Percentiles rank a stretch among this genome's conserved stretches.
Evolutionary conservation across 2,888 invertebrate genomes (phyloP).

Genomic region (Agapetus fuscipes): DNA sequence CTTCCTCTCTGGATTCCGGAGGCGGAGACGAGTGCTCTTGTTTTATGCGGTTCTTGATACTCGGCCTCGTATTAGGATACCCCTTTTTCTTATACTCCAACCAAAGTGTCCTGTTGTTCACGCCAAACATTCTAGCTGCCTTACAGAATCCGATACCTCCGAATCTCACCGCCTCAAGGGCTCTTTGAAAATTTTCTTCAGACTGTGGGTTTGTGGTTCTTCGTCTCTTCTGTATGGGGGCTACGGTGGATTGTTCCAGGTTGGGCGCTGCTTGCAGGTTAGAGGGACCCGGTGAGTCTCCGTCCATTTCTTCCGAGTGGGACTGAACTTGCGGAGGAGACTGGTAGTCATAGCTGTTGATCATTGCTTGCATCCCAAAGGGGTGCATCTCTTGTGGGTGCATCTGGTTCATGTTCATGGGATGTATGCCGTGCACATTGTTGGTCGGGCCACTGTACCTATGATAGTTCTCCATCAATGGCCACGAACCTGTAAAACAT

Average conservation of each 20-base stretch:
- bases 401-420: conserved; percentile 41
- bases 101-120: conserved; percentile 79
- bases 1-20: conserved; percentile 39
- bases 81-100: conserved; percentile 77
- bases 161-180: conserved; percentile 70
- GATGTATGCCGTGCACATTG: conserved; percentile 34
- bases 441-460: conserved; percentile 58
- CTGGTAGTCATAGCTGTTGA: conserved; percentile 41
- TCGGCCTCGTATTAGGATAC: conserved; percentile 70
- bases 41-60: conserved; percentile 66
- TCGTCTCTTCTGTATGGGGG: conserved; percentile 52
- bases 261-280: conserved; percentile 27
- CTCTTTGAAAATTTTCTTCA: conserved; percentile 73
- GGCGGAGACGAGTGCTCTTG: conserved; percentile 54
- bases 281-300: conserved; percentile 31
- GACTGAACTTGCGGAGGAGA: conserved; percentile 23
- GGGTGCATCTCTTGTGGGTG: conserved; percentile 45
- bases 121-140: conserved; percentile 74
- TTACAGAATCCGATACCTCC: conserved; percentile 82
- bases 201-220: conserved; percentile 71
- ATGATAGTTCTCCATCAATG: conserved; percentile 74
- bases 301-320: conserved; percentile 20
- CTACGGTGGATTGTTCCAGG: conserved; percentile 31
- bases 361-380: conserved; percentile 45
- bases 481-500: conserved; percentile 68